phyloP scores from a whole-genome alignment of 1,140 invertebrate species.

The Myzus persicae region DNA sequence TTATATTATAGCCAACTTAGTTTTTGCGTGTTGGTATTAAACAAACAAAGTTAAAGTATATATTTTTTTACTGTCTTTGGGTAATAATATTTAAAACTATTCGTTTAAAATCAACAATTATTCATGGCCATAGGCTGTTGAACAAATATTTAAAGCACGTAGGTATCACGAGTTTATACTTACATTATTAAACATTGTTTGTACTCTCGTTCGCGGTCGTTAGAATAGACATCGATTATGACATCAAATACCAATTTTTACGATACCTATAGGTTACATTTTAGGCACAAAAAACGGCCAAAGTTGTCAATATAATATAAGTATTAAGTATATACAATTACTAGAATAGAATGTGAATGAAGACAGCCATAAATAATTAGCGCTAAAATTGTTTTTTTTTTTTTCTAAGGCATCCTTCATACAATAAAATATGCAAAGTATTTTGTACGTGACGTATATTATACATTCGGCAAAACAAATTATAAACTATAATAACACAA shows the following conservation, averaged over 20 bases:
- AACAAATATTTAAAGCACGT: background rate
- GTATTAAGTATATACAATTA: background rate
- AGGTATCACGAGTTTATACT: background rate
- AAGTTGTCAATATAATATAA: background rate
- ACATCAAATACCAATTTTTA: background rate
- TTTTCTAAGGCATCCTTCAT: too few relatives aligned
- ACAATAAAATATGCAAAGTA: background rate
- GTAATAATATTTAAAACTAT: background rate
- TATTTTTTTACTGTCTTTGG: background rate
- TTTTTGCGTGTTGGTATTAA: background rate
- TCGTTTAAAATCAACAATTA: background rate
- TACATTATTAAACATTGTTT: background rate
- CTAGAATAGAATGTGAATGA: background rate
- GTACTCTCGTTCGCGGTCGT: background rate
- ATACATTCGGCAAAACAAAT: too few relatives aligned
- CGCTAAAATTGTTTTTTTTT: too few relatives aligned
- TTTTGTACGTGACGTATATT: background rate
- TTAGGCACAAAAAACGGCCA: background rate
- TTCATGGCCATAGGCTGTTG: background rate
- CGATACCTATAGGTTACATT: background rate
- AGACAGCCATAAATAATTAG: background rate
- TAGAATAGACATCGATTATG: background rate
- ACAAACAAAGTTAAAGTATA: background rate
- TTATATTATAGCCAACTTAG: background rate
- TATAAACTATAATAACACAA: background rate